Percentiles rank a stretch among this genome's conserved stretches.
Conservation (phyloP, 1,140 invertebrate genomes). For the Aphidius ervi region DNA sequence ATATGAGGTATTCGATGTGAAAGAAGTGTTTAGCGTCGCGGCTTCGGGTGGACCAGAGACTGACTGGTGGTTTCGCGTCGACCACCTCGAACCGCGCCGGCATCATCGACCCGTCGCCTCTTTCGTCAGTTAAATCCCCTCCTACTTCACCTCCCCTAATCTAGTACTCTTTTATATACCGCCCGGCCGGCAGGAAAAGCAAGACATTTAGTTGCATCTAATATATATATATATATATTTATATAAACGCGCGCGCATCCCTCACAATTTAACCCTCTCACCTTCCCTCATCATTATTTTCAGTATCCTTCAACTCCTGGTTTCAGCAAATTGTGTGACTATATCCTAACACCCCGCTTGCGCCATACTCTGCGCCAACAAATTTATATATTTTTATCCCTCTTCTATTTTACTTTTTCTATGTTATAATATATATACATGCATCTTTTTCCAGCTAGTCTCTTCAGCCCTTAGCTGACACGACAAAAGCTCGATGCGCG, state of each 20-base stretch:
- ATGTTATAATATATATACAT: no score
- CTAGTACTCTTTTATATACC: not conserved
- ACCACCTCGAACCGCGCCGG: constrained; percentile 42
- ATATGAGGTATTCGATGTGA: constrained; percentile 34
- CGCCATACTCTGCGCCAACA: no score
- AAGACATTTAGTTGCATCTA: not conserved
- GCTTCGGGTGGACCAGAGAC: constrained; percentile 49
- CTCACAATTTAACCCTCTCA: not conserved
- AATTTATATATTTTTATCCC: no score
- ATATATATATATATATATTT: no score
- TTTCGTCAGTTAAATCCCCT: constrained; percentile 15
- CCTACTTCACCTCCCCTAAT: constrained; percentile 24
- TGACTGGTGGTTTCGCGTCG: constrained; percentile 42
- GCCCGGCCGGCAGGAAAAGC: not conserved
- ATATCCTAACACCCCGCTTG: no score
- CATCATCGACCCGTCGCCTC: constrained; percentile 48
- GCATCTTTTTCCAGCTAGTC: no score
- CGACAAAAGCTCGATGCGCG: no score
- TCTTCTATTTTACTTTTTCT: no score
- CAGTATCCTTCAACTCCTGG: not conserved
- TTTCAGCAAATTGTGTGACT: no score
- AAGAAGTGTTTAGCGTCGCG: constrained; percentile 41
- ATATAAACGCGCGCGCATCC: constrained; percentile 11
- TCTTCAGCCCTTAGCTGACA: no score
- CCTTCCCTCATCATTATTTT: not conserved